Evolutionary conservation across 1,140 invertebrate species (phyloP), one percentile per base, ranked within the genome.

Genomic region (Calliopsis andreniformis): DNA sequence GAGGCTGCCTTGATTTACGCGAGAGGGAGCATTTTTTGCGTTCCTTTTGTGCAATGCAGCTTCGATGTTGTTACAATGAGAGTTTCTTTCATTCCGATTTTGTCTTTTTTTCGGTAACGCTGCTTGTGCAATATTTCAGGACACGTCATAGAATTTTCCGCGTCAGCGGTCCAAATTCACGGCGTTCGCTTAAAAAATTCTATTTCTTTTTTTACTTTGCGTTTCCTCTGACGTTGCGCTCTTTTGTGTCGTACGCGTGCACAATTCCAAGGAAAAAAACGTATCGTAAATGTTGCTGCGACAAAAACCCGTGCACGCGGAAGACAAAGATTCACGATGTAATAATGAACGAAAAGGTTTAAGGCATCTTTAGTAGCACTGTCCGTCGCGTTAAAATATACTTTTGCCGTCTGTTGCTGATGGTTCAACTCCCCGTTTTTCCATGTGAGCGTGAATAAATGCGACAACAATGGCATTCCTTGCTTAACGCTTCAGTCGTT

Each of bases 111-210:
- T 45, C 8, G 68, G 45, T 47, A 25, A 32, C 68, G 16, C n/a
- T 45, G 56, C 20, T 23, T 5, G 42, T 0, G 68, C 56, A 39
- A 71, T 71, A 63, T 71, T 71, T 71, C 35, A 71, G 35, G 45
- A 2, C 32, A 63, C 69, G 58, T 51, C 56, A 49, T 16, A 23
- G 43, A 35, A 32, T 71, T 49, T 61, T n/a, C 43, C 58, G 28
- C 56, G 56, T 62, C 68, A 35, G 20, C 42, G 55, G 8, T 14
- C n/a, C 28, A 25, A 61, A 70, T n/a, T 67, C 30, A 39, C 32
- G 30, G 63, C 10, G 20, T 62, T 39, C 18, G 61, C 32, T 35
- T 35, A 51, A 71, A 71, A 71, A 63, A 63, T 51, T 55, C 16
- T 12, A n/a, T 23, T n/a, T 70, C 56, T 35, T 35, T 6, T 25